Base-by-base conservation (phyloP, 2,888 invertebrate species). In the Baronia brevicornis region DNA sequence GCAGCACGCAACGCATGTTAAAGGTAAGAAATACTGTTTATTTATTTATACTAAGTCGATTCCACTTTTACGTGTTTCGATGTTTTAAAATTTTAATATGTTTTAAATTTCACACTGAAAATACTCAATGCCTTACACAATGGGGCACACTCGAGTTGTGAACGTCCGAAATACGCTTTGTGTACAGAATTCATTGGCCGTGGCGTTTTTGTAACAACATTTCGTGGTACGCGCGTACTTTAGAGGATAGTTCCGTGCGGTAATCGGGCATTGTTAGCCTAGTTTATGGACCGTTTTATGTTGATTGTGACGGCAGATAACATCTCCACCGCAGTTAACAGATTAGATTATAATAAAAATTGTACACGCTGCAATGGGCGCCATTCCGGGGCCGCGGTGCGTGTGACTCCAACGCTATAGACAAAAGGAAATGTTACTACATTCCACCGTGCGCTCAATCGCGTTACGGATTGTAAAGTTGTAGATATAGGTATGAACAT, bases 171-270 rank as follows among this genome's bases (percentile, higher is more conserved):
- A 46, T 43, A 15, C 42, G 44, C 40, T 30, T 41, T 45, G 48
- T 48, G 43, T 48, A 33, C 39, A 25, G 38, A 44, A 41, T 55
- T 53, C 53, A 55, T 58, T 59, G 46, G 25, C 44, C 54, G 44
- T 51, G 36, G 43, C 36, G 20, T 38, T 36, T 38, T 38, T 33
- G 35, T 27, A 27, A 23, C 14, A 20, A 33, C 36, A 31, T 36
- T 20, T 20, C 20, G 32, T 29, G 18, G 23, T 13, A n/a, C n/a
- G n/a, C n/a, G 10, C 28, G 18, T 26, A 38, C 36, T 34, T 48
- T 48, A 33, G 43, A 46, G 41, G 48, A 44, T 54, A 47, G 44
- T 41, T 39, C 36, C 39, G 28, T 39, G 42, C 28, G 18, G 24
- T 41, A 50, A 54, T 52, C 42, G 41, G 28, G 52, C 33, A 54